Conservation (phyloP, 2,113 vertebrate species). For the Lasiurus cinereus region DNA sequence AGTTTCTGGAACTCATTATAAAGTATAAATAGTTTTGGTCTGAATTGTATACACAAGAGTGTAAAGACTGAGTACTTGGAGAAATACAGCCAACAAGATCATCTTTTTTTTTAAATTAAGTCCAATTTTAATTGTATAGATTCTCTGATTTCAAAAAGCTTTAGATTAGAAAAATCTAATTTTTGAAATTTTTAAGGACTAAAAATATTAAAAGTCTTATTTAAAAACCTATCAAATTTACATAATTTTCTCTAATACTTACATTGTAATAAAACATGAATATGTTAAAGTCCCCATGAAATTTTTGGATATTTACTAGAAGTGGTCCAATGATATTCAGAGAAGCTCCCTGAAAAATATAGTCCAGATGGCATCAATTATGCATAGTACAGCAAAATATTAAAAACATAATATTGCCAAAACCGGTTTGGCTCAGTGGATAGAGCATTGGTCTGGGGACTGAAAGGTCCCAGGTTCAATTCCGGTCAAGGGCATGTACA, state of each 20-base stretch:
- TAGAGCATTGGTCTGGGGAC: no score
- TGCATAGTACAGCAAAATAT: background rate
- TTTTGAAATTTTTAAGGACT: conserved; percentile 70
- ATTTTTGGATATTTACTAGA: background rate
- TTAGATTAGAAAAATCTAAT: conserved; percentile 47
- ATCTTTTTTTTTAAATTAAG: conserved; percentile 69
- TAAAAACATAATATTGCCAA: background rate
- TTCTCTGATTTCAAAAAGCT: conserved; percentile 62
- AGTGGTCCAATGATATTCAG: background rate
- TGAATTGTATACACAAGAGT: conserved; percentile 28
- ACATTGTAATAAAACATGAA: background rate
- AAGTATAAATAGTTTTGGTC: background rate
- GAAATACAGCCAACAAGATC: conserved; percentile 44
- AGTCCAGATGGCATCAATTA: background rate
- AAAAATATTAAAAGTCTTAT: conserved; percentile 24
- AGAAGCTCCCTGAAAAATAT: background rate
- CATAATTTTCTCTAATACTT: background rate
- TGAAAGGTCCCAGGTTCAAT: no score
- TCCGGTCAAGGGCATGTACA: no score
- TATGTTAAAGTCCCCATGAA: background rate
- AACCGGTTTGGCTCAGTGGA: no score
- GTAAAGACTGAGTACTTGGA: background rate
- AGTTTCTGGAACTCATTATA: conserved; percentile 33
- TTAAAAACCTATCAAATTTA: background rate
- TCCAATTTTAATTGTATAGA: conserved; percentile 70